Base-by-base conservation (phyloP, 2,113 vertebrate genomes). In the Xiphophorus couchianus region DNA sequence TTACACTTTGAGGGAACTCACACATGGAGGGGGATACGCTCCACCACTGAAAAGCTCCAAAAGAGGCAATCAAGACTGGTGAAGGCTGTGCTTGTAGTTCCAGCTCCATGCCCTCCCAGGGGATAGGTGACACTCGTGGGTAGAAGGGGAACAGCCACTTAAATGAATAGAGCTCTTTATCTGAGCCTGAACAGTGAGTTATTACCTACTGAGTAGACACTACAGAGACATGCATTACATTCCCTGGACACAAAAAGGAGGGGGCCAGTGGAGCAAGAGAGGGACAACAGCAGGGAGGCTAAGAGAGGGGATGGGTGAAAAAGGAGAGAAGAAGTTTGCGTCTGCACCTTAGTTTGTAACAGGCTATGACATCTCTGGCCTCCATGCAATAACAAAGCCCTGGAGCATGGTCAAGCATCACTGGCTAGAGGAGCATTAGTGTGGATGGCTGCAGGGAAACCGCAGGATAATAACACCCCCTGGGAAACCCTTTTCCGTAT, bases 131-230 rank as follows among this genome's bases (percentile, higher is more conserved):
- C 89, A 90, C 81, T 92, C 31, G 81, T 81, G 84, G 69, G 80
- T 78, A 67, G 81, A 88, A 82, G 69, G 76, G 82, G 83, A 88
- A 76, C 77, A 82, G 76, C 77, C 85, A 78, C 78, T 90, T 87
- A 88, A 91, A 90, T 90, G 87, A 93, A 89, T 84, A 81, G 84
- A 86, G 74, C 81, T 87, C 89, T 91, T 91, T 88, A 89, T 91
- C 84, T 84, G 76, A 86, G 87, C 62, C 76, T 71, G 73, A 89
- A 76, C 82, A 76, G 77, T 69, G 15, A 84, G 82, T 88, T 90
- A 90, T 89, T 89, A 91, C 87, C 88, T 83, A 86, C 82, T 79
- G 84, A 92, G 86, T 80, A 90, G 78, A 69, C 67, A 76, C 84
- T 81, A 70, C 11, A 48, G 77, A 89, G 58, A 12, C 3, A 73